Percentiles rank a stretch among this genome's conserved stretches.
These are phyloP conservation scores for Brachyopa scutellaris DNA, from an alignment of 2,888 invertebrate genomes.

Conservation along the genomic window DNA sequence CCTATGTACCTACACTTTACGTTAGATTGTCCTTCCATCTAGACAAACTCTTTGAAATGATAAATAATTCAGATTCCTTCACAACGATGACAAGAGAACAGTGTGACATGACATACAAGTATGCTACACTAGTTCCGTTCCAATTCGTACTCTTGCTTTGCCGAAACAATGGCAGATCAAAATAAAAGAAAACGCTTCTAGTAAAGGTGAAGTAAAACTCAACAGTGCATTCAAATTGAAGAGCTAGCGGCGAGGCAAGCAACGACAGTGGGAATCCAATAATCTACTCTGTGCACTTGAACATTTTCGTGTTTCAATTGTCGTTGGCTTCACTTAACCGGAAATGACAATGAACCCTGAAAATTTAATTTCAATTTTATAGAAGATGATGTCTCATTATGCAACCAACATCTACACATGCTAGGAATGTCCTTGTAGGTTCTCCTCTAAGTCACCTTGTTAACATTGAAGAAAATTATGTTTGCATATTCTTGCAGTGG, in stretches of 20 bases:
- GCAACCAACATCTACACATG: neutral
- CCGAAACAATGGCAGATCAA: constrained; percentile 8
- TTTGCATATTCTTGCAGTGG: neutral
- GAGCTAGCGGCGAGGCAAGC: neutral
- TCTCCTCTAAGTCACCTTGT: constrained; percentile 10
- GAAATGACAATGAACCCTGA: constrained; percentile 12
- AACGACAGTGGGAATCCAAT: constrained; percentile 15
- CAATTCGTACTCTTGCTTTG: neutral
- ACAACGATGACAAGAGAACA: neutral
- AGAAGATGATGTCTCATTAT: neutral
- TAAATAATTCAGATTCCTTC: constrained; percentile 33
- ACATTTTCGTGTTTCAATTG: too few relatives aligned
- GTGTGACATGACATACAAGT: neutral
- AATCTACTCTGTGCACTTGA: constrained; percentile 27
- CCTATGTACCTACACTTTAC: neutral
- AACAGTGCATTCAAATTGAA: constrained; percentile 8
- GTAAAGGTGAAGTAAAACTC: neutral
- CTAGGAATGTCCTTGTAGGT: neutral
- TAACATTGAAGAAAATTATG: neutral
- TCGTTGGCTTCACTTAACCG: neutral
- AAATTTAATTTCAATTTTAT: constrained; percentile 24
- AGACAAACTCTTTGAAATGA: constrained; percentile 22
- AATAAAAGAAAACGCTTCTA: neutral
- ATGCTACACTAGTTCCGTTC: neutral
- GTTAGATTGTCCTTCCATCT: constrained; percentile 5